Evolutionary conservation across 2,797 vertebrate genomes (phyloP), one percentile per base, ranked within the genome.

Genomic region (Cyprinella venusta): DNA sequence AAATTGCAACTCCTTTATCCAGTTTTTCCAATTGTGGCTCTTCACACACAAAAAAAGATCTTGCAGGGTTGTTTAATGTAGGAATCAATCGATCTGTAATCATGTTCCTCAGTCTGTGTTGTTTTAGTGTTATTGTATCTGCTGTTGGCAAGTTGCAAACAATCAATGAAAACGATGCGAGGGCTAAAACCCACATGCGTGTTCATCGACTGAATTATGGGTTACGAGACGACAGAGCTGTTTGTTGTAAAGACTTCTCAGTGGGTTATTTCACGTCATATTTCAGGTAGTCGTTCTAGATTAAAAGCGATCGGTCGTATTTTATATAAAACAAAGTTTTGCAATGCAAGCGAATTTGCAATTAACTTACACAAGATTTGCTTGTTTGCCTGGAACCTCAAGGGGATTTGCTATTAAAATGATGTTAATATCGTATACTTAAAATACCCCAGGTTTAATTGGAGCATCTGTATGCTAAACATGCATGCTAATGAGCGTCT

Each of bases 51-150:
- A 24, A 61, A 18, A 21, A 61, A 48, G 45, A 6, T 48, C 38
- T 45, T 6, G n/a, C 65, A 10, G n/a, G 24, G 18, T 26, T 38
- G 21, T 30, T 76, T 54, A 21, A n/a, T 36, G 26, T 59, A 50
- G 21, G 52, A 59, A 59, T 80, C 78, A 70, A 6, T 80, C 38
- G 6, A 24, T 80, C 50, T 21, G 6, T 70, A 80, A 80, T 80
- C 38, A 59, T 45, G 26, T 16, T 42, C 21, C 54, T 24, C 6
- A 10, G 48, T 38, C n/a, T 54, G 65, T 2, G 16, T 19, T 79
- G 24, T 30, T 30, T 33, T 45, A 24, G 10, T 42, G 42, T n/a
- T 36, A 4, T 24, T 59, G 7, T 48, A 2, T 24, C 13, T 26
- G 52, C 4, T 1, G 67, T 59, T 26, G 40, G 5, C 33, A 38